These are phyloP conservation scores for Aurelia aurita complex sp. Pacific DNA, from an alignment of 30 jellyfish, hydroid and myxozoan species.

Conservation along the genomic window DNA sequence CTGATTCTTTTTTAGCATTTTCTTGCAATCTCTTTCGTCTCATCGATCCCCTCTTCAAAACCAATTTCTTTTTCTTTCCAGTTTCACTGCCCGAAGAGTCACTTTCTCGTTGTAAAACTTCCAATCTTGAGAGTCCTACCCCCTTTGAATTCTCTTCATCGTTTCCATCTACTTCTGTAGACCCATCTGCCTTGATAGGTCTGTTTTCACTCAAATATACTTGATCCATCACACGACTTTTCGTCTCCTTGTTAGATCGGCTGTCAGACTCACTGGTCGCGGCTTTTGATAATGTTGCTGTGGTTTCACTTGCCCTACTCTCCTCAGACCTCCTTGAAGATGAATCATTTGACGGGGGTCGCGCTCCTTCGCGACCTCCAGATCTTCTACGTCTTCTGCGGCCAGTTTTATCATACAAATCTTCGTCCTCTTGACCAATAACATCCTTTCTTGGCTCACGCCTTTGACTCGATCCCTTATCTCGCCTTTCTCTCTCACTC, in stretches of 20 bases:
- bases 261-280: slow-evolving; percentile 13
- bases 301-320: slow-evolving; percentile 24
- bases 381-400: slow-evolving; percentile 33
- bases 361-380: neutral
- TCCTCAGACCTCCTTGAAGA: slow-evolving; percentile 16
- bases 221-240: slow-evolving; percentile 14
- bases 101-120: slow-evolving; percentile 31
- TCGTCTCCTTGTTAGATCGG: slow-evolving; percentile 4
- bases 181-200: neutral
- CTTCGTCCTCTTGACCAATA: neutral
- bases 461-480: neutral
- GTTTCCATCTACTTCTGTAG: slow-evolving; percentile 21
- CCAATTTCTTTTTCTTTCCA: slow-evolving; percentile 64
- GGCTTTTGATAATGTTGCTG: slow-evolving; percentile 41
- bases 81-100: slow-evolving; percentile 50
- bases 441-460: neutral
- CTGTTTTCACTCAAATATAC: slow-evolving; percentile 16
- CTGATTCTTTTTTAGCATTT: neutral
- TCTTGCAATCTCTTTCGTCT: slow-evolving; percentile 38
- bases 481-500: slow-evolving; percentile 4
- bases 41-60: slow-evolving; percentile 69
- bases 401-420: slow-evolving; percentile 17
- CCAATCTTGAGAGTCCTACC: slow-evolving; percentile 5
- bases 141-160: slow-evolving; percentile 19
- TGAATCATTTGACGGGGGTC: slow-evolving; percentile 40